Conservation (phyloP, 2,888 invertebrate species). For the Phengaris alcon region DNA sequence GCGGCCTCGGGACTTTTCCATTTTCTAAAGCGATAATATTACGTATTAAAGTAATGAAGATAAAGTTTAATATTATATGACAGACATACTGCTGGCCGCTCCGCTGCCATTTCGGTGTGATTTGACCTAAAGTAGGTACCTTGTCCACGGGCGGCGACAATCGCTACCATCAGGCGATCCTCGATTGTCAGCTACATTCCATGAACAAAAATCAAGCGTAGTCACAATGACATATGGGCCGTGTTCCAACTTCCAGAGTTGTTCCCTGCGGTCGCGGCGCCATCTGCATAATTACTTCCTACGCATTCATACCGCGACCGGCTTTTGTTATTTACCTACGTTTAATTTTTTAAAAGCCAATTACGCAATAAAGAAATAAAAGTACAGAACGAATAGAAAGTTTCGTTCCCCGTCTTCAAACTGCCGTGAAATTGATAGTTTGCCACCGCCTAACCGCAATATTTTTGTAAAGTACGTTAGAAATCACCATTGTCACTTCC, state of each 20-base stretch:
- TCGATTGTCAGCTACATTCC: no score
- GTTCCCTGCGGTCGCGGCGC: conserved; percentile 50
- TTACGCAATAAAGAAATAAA: conserved; percentile 64
- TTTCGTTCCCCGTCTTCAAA: conserved; percentile 54
- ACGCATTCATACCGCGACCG: conserved; percentile 56
- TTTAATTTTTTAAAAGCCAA: conserved; percentile 65
- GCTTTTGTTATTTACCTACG: conserved; percentile 56
- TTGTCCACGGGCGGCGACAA: no score
- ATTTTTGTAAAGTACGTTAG: conserved; percentile 45
- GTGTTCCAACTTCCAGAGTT: conserved; percentile 34
- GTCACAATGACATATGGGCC: conserved; percentile 35
- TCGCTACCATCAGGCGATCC: no score
- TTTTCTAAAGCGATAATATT: no score
- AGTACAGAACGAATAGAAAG: conserved; percentile 64
- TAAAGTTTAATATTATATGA: no score
- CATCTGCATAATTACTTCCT: conserved; percentile 76
- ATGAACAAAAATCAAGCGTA: not conserved
- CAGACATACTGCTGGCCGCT: no score
- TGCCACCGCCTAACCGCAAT: conserved; percentile 55
- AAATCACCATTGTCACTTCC: conserved; percentile 8
- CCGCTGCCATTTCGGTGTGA: no score
- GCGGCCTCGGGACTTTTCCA: no score
- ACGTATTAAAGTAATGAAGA: no score
- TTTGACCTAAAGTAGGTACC: no score
- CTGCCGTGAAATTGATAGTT: conserved; percentile 67